Evolutionary conservation across 2,797 vertebrate genomes (phyloP), one percentile per base, ranked within the genome.

Genomic region (Benthosema pterotum): DNA sequence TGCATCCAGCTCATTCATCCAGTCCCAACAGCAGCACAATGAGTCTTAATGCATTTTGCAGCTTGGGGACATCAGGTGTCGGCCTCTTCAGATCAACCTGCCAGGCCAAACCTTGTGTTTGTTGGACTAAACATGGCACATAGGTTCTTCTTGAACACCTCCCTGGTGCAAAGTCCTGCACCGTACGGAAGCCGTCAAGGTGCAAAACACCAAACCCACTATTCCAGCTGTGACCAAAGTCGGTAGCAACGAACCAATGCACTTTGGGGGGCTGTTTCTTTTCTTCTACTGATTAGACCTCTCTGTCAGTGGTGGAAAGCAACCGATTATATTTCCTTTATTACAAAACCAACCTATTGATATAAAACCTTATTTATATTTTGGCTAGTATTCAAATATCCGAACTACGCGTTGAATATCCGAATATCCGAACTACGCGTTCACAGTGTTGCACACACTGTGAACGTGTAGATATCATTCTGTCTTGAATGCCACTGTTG

Each of bases 101-200:
- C 93, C 95, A 92, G 87, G 81, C 86, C 70, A 72, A n/a, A 11
- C 32, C 90, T 91, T 86, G 90, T 97, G 96, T 99, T 98, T 97
- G 96, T 98, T 99, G 97, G 96, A 96, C 95, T 93, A 98, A 99
- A 99, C 98, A 99, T 99, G 98, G 97, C 98, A 96, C 92, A 91
- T 93, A 93, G 85, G 92, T 90, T n/a, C 92, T 90, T 87, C 91
- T 89, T 82, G 82, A 83, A 84, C 1, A 7, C 32, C 1, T 1
- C 8, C 32, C 32, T 7, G 7, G 32, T 11, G 8, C 66, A 82
- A 89, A 18, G 71, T 78, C 86, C 86, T 55, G 70, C 53, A 42
- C 83, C 52, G n/a, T 4, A 58, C 61, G 12, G 71, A 73, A 82
- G 67, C 70, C 69, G 78, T 79, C 69, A 74, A 38, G 79, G 69